Evolutionary conservation across 1,140 invertebrate species (phyloP).

Genomic region (Scaptomyza montana): DNA sequence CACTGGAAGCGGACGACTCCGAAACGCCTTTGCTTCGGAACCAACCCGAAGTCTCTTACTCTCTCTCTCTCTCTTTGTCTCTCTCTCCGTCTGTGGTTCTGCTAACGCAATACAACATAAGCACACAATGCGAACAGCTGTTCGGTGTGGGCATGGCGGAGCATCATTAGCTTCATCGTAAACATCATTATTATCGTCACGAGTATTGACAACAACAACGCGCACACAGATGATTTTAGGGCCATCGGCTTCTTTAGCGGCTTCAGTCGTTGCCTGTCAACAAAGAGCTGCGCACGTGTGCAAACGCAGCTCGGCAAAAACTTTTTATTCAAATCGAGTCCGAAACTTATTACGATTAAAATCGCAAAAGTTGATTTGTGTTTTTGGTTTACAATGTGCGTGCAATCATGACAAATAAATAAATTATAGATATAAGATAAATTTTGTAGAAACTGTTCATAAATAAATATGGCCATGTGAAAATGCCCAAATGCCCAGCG

Average conservation of each 20-base stretch:
- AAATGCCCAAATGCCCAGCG: background rate
- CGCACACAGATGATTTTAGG: constrained; percentile 58
- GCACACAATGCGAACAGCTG: constrained; percentile 43
- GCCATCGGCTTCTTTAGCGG: constrained; percentile 67
- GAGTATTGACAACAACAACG: constrained; percentile 24
- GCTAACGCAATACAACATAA: background rate
- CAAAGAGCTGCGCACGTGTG: constrained; percentile 68
- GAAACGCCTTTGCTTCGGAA: constrained; percentile 40
- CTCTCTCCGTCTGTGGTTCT: constrained; percentile 6
- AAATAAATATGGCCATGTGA: constrained; percentile 1
- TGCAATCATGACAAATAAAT: constrained; percentile 18
- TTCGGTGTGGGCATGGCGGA: constrained; percentile 57
- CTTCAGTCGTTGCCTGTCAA: constrained; percentile 79
- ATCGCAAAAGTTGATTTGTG: background rate
- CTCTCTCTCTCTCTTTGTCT: background rate
- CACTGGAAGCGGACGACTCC: constrained; percentile 52
- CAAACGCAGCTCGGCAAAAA: constrained; percentile 25
- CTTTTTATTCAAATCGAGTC: constrained; percentile 1
- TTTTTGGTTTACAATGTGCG: constrained; percentile 5
- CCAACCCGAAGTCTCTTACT: constrained; percentile 1
- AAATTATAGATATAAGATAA: constrained; percentile 5
- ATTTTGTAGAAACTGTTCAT: constrained; percentile 6
- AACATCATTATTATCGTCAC: constrained; percentile 19
- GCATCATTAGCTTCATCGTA: constrained; percentile 48
- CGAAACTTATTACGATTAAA: constrained; percentile 17